phyloP scores from a whole-genome alignment of 2,113 vertebrate species.

The Perognathus longimembris region DNA sequence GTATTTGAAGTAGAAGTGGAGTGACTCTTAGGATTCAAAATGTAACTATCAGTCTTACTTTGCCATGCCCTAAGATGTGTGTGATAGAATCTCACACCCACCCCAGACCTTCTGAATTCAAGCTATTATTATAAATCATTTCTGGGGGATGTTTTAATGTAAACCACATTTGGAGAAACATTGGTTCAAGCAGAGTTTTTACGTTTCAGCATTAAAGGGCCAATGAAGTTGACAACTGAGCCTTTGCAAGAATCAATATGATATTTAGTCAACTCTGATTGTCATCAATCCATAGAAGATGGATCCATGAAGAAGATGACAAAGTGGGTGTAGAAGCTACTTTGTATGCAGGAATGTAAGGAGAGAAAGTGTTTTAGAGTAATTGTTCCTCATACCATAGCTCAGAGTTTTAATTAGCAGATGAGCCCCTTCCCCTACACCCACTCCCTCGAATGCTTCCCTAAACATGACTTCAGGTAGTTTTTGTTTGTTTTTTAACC shows the following conservation, averaged over 20 bases:
- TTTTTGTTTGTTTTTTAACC: no score
- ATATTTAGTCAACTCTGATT: background rate
- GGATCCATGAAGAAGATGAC: no score
- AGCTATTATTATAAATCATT: background rate
- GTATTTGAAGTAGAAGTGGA: background rate
- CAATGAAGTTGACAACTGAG: background rate
- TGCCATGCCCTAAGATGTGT: background rate
- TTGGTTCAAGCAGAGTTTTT: background rate
- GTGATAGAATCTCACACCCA: background rate
- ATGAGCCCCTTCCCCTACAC: no score
- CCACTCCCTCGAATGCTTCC: no score
- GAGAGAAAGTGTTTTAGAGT: no score
- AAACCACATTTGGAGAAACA: background rate
- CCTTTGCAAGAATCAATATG: background rate
- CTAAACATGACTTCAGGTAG: no score
- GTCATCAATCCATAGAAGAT: background rate
- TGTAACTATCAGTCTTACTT: background rate
- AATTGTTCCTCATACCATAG: no score
- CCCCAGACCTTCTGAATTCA: background rate
- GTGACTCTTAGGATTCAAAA: background rate
- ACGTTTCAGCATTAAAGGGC: background rate
- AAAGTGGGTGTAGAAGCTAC: no score
- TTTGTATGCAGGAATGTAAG: no score
- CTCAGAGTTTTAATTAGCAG: no score
- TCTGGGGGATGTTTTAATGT: background rate